These are phyloP conservation scores for Heliconius erato DNA, from an alignment of 2,888 invertebrate species.

Conservation along the genomic window DNA sequence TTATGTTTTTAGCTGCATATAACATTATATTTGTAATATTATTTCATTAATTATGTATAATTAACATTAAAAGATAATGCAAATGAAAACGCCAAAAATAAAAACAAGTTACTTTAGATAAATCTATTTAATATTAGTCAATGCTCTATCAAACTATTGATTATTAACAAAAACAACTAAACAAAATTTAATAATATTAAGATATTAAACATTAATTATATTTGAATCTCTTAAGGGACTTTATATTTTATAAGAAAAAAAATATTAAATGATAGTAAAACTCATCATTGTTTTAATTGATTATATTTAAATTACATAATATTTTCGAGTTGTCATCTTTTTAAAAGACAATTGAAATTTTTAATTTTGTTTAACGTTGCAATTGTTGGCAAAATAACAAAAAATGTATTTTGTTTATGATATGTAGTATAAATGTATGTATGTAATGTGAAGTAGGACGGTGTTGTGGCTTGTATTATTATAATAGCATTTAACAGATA, in stretches of 20 bases:
- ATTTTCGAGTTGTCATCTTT: background rate
- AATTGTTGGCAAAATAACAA: constrained; percentile 15
- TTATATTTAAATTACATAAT: constrained; percentile 1
- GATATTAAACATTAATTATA: background rate
- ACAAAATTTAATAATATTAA: background rate
- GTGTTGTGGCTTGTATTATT: constrained; percentile 46
- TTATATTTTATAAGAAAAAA: constrained; percentile 13
- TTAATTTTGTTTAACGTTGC: background rate
- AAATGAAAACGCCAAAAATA: background rate
- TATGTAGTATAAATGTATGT: constrained; percentile 41
- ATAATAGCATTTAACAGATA: constrained; percentile 36
- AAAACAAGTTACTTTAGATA: constrained; percentile 4
- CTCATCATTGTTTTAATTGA: constrained; percentile 10
- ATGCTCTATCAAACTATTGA: background rate
- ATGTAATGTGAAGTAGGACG: constrained; percentile 47
- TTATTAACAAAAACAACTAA: background rate
- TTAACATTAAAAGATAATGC: background rate
- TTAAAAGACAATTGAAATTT: constrained; percentile 1
- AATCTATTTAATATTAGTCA: constrained; percentile 10
- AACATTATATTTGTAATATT: background rate
- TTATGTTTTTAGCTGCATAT: background rate
- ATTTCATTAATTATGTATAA: background rate
- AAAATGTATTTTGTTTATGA: constrained; percentile 29
- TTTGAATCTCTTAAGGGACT: constrained; percentile 20
- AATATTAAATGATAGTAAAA: constrained; percentile 10